phyloP scores from a whole-genome alignment of 30 jellyfish, hydroid and myxozoan species.

The Aurelia aurita region DNA sequence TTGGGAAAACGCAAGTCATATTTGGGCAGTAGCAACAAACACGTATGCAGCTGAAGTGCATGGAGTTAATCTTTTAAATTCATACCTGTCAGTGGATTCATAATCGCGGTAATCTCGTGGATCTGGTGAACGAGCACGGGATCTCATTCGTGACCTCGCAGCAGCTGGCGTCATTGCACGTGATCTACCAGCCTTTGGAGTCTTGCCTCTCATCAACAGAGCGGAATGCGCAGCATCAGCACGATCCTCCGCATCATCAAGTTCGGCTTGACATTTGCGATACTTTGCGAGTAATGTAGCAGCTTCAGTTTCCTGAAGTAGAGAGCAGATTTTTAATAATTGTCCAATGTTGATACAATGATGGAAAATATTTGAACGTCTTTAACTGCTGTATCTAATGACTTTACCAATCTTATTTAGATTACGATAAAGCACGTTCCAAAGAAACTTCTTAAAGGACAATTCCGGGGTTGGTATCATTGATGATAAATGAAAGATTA shows the following conservation, averaged over 20 bases:
- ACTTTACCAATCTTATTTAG: too few relatives aligned
- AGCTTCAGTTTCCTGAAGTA: slow-evolving; percentile 56
- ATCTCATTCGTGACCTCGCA: slow-evolving; percentile 59
- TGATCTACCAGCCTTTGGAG: slow-evolving; percentile 50
- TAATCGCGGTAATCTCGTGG: slow-evolving; percentile 64
- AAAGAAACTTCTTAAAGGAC: too few relatives aligned
- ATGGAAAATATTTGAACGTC: too few relatives aligned
- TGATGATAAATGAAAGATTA: too few relatives aligned
- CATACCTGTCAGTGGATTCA: slow-evolving; percentile 52
- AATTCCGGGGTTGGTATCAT: too few relatives aligned
- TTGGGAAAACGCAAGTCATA: too few relatives aligned
- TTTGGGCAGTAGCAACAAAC: too few relatives aligned
- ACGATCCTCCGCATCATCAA: slow-evolving; percentile 85
- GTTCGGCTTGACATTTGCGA: slow-evolving; percentile 79
- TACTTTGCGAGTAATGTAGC: slow-evolving; percentile 76
- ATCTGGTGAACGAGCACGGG: slow-evolving; percentile 73
- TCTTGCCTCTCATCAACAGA: slow-evolving; percentile 45
- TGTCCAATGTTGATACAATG: too few relatives aligned
- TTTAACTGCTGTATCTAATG: too few relatives aligned
- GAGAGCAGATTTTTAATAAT: too few relatives aligned
- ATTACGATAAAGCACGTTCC: too few relatives aligned
- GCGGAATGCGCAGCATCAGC: slow-evolving; percentile 81
- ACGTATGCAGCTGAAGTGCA: too few relatives aligned
- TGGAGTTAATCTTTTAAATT: neutral
- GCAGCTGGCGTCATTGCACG: slow-evolving; percentile 68